Base-by-base conservation (phyloP, 2,888 invertebrate genomes). In the Marasmarcha lunaedactyla region DNA sequence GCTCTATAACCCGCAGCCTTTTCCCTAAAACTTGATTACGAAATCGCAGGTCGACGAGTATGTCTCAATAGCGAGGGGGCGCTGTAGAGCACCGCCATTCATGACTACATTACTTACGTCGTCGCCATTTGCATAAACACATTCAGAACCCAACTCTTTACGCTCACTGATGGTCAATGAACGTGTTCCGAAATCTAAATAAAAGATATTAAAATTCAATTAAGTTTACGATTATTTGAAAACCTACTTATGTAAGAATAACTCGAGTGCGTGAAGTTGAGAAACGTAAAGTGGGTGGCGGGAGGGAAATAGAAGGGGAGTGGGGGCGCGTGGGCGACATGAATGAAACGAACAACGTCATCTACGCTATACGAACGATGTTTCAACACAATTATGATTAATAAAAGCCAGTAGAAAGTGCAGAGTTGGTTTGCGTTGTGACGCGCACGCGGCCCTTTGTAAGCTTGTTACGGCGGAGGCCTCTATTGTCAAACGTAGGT, bases 121-220 rank as follows among this genome's bases (percentile, higher is more conserved):
- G 44, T 41, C 44, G 47, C 42, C 48, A 63, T 69, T 69, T 67
- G 58, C 69, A 62, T 69, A 68, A 67, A 60, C 54, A 54, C 55
- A 65, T 59, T 62, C 55, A n/a, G 7, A 20, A 20, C 20, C 20
- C 20, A 20, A 20, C 7, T 20, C 20, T 20, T 20, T 20, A 20
- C 20, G 20, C 7, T 20, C 20, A 20, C 20, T 7, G 20, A 20
- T 20, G 20, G 20, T 20, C 20, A 20, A 20, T 20, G 20, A 20
- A 20, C 20, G 20, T 3, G n/a, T n/a, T n/a, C n/a, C n/a, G n/a
- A n/a, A n/a, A n/a, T n/a, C n/a, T n/a, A n/a, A n/a, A n/a, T n/a
- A n/a, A n/a, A n/a, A n/a, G n/a, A n/a, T n/a, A n/a, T n/a, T n/a
- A n/a, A n/a, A n/a, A n/a, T n/a, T n/a, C n/a, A n/a, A n/a, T n/a